These are phyloP conservation scores for Polyploca ridens DNA, from an alignment of 2,888 invertebrate genomes.

Conservation along the genomic window DNA sequence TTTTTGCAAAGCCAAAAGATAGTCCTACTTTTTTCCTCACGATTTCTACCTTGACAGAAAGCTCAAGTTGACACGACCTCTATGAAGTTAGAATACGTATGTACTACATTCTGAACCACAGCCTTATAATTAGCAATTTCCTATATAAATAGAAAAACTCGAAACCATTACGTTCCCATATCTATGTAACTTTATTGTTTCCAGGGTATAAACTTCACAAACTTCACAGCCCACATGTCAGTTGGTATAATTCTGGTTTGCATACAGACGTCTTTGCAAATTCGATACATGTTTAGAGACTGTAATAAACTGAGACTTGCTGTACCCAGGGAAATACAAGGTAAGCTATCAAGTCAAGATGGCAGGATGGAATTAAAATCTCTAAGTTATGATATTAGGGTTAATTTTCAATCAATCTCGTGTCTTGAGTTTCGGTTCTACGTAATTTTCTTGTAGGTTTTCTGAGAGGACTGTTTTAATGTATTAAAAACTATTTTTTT, in stretches of 20 bases:
- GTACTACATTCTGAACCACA: too few relatives aligned
- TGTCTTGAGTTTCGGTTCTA: too few relatives aligned
- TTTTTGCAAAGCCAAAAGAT: too few relatives aligned
- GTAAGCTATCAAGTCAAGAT: slow-evolving; percentile 14
- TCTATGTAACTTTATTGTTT: slow-evolving; percentile 30
- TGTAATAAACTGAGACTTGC: slow-evolving; percentile 85
- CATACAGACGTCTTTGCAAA: slow-evolving; percentile 85
- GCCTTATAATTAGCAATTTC: not conserved
- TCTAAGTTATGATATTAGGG: too few relatives aligned
- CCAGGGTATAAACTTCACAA: slow-evolving; percentile 89
- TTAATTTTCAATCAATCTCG: too few relatives aligned
- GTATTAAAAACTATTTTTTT: too few relatives aligned
- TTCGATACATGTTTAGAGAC: slow-evolving; percentile 87
- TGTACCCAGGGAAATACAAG: slow-evolving; percentile 86
- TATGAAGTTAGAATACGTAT: too few relatives aligned
- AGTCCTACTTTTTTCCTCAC: too few relatives aligned
- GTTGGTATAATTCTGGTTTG: slow-evolving; percentile 87
- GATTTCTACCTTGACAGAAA: too few relatives aligned
- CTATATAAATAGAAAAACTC: not conserved
- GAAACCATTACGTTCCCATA: not conserved
- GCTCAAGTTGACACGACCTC: too few relatives aligned
- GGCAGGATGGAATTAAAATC: not conserved
- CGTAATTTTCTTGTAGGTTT: too few relatives aligned
- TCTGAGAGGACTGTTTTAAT: too few relatives aligned
- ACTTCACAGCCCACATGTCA: slow-evolving; percentile 89